Percentiles rank a stretch among this genome's conserved stretches.
phyloP scores from a whole-genome alignment of 2,888 invertebrate species.

The Corbicula japonica region DNA sequence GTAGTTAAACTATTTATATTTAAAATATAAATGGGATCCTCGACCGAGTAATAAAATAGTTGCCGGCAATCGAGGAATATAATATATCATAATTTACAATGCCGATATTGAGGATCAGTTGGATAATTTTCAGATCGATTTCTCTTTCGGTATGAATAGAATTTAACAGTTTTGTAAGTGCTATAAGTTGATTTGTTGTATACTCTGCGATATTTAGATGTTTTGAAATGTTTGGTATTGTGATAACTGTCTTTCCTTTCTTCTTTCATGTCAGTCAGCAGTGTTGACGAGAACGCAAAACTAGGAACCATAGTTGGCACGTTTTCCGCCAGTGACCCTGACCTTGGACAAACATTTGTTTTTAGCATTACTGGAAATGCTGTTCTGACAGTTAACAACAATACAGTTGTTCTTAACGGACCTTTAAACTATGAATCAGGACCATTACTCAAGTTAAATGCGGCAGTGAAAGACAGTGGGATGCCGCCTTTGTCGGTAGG shows the following conservation, averaged over 20 bases:
- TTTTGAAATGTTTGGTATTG: too few relatives aligned
- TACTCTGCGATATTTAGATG: too few relatives aligned
- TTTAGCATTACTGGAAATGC: constrained; percentile 52
- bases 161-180: background rate
- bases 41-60: too few relatives aligned
- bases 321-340: constrained; percentile 66
- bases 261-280: constrained; percentile 4
- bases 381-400: constrained; percentile 59
- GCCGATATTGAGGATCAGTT: too few relatives aligned
- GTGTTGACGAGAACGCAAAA: constrained; percentile 31
- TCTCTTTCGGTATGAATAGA: background rate
- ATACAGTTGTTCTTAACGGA: constrained; percentile 68
- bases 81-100: too few relatives aligned
- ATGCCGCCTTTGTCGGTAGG: constrained; percentile 63
- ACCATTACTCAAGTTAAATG: constrained; percentile 44
- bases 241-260: background rate
- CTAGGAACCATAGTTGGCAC: constrained; percentile 68
- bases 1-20: too few relatives aligned
- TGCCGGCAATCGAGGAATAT: too few relatives aligned
- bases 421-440: constrained; percentile 67
- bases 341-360: constrained; percentile 64
- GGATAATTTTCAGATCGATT: too few relatives aligned
- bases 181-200: background rate
- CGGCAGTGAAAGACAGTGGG: constrained; percentile 67
- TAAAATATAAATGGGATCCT: too few relatives aligned